Evolutionary conservation across 2,888 invertebrate genomes (phyloP), one percentile per base, ranked within the genome.

Genomic region (Noctuana brunneofusca): DNA sequence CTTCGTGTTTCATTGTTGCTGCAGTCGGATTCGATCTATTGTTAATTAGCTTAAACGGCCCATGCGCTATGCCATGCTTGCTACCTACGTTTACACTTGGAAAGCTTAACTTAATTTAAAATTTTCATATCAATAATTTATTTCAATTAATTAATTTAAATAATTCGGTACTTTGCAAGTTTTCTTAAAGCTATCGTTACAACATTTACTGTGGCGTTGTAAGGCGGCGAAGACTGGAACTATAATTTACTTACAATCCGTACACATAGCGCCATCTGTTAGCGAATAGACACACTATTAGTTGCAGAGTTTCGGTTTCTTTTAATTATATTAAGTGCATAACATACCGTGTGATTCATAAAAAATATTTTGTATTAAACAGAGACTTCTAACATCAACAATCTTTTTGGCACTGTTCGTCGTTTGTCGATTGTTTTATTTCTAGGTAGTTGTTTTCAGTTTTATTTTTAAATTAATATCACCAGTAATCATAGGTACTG

Each of bases 1-100:
- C 89, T 90, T 90, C 89, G 89, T 89, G 89, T 89, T 90, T 88
- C 90, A 90, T 90, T 90, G 90, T 89, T 87, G 83, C 82, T 84
- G 84, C 86, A 87, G 82, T 86, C 83, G 83, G 83, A 84, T 84
- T 86, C 86, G 85, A 87, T 89, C 89, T 90, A 89, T 90, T 90
- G 90, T 90, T 89, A 89, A 90, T 90, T 89, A 90, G 89, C 85
- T 89, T 84, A 87, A 89, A 86, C 89, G 88, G 86, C 80, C 87
- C 86, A 84, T 85, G 82, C 80, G 81, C 85, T 82, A 78, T 78
- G 79, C 81, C 75, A 74, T 75, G 76, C 79, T 75, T 24, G 63
- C 57, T 63, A 57, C 52, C 56, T 56, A 49, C 41, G 27, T 22
- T 46, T 16, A 5, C 49, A 16, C 2, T 16, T 30, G 27, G 16